Base-by-base conservation (phyloP, 2,888 invertebrate genomes). In the Netelia fuscicornis region DNA sequence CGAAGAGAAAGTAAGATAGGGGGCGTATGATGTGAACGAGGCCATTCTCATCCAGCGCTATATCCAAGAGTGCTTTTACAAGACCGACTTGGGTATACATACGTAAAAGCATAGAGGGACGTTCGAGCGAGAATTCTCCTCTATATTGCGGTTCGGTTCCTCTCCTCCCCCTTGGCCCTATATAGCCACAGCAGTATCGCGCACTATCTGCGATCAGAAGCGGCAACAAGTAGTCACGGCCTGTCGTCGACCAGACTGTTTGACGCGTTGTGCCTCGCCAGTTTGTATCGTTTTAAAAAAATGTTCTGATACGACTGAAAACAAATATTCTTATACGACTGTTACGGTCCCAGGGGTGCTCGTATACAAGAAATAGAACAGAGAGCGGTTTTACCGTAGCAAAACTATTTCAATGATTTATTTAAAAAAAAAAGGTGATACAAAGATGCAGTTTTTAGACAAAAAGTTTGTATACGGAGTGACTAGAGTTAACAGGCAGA, bases 201-300 rank as follows among this genome's bases (percentile, higher is more conserved):
- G 42, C 52, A 81, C 74, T 78, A 78, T 74, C 54, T 58, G 37
- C 42, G 83, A 83, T 78, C 83, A 62, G 83, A 78, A 58, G 56
- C 68, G 76, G 84, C 84, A 84, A 84, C 84, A 84, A 84, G 84
- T 84, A 84, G 84, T 84, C 75, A 71, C 52, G 56, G 48, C 30
- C 23, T 42, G 42, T 60, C 23, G 17, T 20, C 71, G 75, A 68
- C 11, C 79, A 75, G 79, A 79, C 62, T 10, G 30, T 25, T 44
- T 20, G 60, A 56, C 78, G 67, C 48, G 77, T 0, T 17, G 1
- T 70, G 37, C 6, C 3, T 48, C n/a, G 3, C 10, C 1, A 64
- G 56, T 64, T 71, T 25, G 20, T n/a, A 30, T 30, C 5, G 5
- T 17, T 17, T 17, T 17, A 17, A 17, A 17, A 17, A 17, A 17